Evolutionary conservation across 2,113 vertebrate species (phyloP), one percentile per base, ranked within the genome.

Genomic region (Lipotes vexillifer): DNA sequence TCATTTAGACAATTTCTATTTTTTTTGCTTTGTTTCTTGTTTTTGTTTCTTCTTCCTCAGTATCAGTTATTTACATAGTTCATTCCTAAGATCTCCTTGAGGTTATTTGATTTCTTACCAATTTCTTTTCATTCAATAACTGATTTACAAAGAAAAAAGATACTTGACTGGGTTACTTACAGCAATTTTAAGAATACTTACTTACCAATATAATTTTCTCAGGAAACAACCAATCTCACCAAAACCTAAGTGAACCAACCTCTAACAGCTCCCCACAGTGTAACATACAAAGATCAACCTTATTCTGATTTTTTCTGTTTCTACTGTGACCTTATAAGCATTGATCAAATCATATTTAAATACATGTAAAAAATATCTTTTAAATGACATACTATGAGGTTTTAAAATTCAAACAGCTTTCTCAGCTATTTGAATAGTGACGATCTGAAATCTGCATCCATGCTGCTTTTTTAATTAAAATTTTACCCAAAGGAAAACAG

Each of bases 401-500:
- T 98, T 99, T 98, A 98, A 99, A 98, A 99, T 99, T 98, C 98
- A 98, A 97, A 97, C 90, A 97, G 97, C 96, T 98, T 98, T 98
- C 98, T 98, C 94, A 97, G 96, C 92, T 98, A 96, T 97, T 98
- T 99, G 97, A 99, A 99, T 98, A 98, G 98, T 97, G 97, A 98
- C 78, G 65, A 98, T 98, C 98, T 98, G 97, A 99, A 99, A 98
- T 98, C 97, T 98, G 98, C 98, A 98, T 98, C 98, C 98, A 98
- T 98, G 98, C 98, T 98, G 99, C 97, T 98, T 99, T 99, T 98
- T 99, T 99, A 99, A 99, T 99, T 99, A 99, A 99, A 99, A 98
- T 97, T 97, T 98, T 99, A 99, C 99, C 99, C 99, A 98, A 98
- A 99, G 98, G 99, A 99, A 98, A 99, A 99, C 77, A 98, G 96